Evolutionary conservation across 2,888 invertebrate species (phyloP).

Genomic region (Chamaedrilus cognettii): DNA sequence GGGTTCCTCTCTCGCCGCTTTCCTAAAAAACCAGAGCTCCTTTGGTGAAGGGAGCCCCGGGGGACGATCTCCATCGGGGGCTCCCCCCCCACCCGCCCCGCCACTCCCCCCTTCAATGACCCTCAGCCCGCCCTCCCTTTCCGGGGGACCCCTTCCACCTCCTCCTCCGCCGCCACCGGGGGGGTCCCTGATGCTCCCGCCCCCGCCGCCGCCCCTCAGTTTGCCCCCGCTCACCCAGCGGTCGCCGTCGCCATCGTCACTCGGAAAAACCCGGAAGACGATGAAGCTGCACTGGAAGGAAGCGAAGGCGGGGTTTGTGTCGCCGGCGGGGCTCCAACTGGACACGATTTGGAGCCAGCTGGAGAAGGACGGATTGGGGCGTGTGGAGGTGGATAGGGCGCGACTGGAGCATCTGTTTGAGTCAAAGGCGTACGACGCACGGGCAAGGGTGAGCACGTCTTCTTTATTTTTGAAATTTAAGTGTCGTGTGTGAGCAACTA

Average conservation of each 20-base stretch:
- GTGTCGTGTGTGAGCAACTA: too few species aligned
- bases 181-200: too few species aligned
- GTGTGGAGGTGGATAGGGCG: constrained; percentile 82
- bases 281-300: constrained; percentile 99
- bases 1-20: constrained; percentile 43
- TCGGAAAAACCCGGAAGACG: constrained; percentile 76
- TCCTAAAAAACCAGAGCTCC: too few species aligned
- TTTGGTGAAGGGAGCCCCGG: too few species aligned
- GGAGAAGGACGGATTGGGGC: constrained; percentile 23
- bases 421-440: constrained; percentile 90
- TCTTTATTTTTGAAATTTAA: background rate
- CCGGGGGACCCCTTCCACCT: constrained; percentile 43
- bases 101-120: too few species aligned
- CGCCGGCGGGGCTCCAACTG: constrained; percentile 38
- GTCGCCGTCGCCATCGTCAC: background rate
- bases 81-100: constrained; percentile 34
- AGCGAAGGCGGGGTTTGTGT: constrained; percentile 51
- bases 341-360: constrained; percentile 55
- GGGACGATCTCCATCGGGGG: too few species aligned
- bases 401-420: constrained; percentile 97
- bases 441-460: constrained; percentile 75
- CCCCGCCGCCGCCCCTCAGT: constrained; percentile 39
- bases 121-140: too few species aligned
- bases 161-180: constrained; percentile 24
- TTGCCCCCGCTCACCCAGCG: background rate